These are phyloP conservation scores for Agonopterix subpropinquella DNA, from an alignment of 2,888 invertebrate genomes.

Conservation along the genomic window DNA sequence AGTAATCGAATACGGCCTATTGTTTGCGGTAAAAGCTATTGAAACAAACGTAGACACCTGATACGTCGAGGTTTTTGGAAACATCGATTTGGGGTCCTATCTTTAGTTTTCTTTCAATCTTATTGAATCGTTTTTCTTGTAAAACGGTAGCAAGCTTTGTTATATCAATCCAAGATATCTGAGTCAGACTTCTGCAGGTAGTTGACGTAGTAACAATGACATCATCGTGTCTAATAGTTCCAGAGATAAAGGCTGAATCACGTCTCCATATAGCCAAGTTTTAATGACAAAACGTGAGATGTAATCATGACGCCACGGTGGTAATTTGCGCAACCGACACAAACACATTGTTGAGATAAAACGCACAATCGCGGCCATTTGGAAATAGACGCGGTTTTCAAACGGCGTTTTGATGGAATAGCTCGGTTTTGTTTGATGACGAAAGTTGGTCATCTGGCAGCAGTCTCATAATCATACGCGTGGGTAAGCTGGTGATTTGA, in stretches of 20 bases:
- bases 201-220: constrained; percentile 37
- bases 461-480: background rate
- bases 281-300: constrained; percentile 17
- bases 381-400: constrained; percentile 21
- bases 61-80: constrained; percentile 14
- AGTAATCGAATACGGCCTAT: constrained; percentile 42
- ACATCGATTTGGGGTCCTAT: background rate
- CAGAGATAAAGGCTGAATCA: constrained; percentile 21
- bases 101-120: background rate
- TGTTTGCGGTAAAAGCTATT: constrained; percentile 30
- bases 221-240: constrained; percentile 24
- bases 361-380: constrained; percentile 25
- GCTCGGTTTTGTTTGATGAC: constrained; percentile 6
- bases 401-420: constrained; percentile 22
- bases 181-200: background rate
- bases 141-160: too few relatives aligned
- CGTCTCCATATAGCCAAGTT: constrained; percentile 19
- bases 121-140: constrained; percentile 7
- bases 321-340: constrained; percentile 31
- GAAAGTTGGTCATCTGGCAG: background rate
- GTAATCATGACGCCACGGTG: constrained; percentile 16
- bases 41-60: constrained; percentile 18
- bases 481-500: background rate
- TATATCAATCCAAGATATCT: too few relatives aligned
- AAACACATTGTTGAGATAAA: constrained; percentile 21